phyloP scores from a whole-genome alignment of 1,140 invertebrate species.

The Cydia pomonella region DNA sequence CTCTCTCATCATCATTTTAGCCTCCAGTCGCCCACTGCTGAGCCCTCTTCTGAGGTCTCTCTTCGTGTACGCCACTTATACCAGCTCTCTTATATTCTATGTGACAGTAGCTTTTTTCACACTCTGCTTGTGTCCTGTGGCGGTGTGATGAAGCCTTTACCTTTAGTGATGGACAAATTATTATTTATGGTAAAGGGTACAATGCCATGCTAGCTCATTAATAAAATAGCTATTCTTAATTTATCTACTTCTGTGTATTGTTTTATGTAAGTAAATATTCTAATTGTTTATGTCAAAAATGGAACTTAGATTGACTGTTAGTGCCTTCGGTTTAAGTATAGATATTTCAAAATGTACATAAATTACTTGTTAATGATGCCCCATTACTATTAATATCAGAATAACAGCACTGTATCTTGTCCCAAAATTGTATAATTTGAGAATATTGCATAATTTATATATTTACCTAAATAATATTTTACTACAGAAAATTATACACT shows the following conservation, averaged over 20 bases:
- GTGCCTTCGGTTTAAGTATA: conserved; percentile 1
- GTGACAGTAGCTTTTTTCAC: no score
- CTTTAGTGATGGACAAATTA: no score
- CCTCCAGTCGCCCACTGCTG: no score
- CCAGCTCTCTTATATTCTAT: no score
- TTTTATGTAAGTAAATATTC: background rate
- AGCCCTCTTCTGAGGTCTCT: no score
- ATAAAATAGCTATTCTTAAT: background rate
- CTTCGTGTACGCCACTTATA: no score
- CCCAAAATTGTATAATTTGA: conserved; percentile 29
- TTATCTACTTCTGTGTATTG: background rate
- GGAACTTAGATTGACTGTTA: background rate
- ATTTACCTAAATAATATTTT: conserved; percentile 22
- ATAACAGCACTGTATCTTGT: background rate
- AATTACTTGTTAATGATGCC: background rate
- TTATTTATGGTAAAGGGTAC: background rate
- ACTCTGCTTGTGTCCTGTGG: no score
- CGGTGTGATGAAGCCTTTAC: no score
- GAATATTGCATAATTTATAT: background rate
- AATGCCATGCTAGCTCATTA: no score
- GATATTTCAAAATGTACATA: background rate
- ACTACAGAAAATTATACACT: conserved; percentile 6
- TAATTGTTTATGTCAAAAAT: background rate
- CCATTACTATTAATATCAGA: background rate
- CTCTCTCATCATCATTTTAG: no score